These are phyloP conservation scores for Neocrepidodera transversa DNA, from an alignment of 2,888 invertebrate species.

Conservation along the genomic window DNA sequence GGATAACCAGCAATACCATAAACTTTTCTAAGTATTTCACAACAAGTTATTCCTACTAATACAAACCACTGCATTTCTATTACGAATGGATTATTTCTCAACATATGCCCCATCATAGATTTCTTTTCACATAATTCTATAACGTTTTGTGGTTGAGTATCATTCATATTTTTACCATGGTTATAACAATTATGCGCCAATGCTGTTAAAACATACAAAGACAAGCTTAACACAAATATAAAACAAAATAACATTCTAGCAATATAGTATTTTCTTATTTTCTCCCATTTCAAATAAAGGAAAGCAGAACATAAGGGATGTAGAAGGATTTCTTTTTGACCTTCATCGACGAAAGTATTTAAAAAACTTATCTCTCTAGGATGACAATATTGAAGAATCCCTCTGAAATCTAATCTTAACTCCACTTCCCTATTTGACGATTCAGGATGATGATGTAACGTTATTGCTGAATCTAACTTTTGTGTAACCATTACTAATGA, in stretches of 20 bases:
- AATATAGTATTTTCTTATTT: conserved; percentile 87
- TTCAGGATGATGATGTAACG: conserved; percentile 78
- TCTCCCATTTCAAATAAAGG: conserved; percentile 88
- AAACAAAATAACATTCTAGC: conserved; percentile 80
- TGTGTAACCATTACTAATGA: conserved; percentile 83
- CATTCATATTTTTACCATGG: conserved; percentile 74
- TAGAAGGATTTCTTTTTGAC: conserved; percentile 84
- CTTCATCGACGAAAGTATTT: conserved; percentile 87
- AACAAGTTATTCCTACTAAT: conserved; percentile 77
- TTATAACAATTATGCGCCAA: conserved; percentile 87
- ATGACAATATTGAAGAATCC: conserved; percentile 81
- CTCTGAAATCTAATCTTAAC: conserved; percentile 81
- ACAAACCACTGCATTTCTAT: conserved; percentile 88
- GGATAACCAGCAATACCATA: conserved; percentile 84
- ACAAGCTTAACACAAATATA: conserved; percentile 80
- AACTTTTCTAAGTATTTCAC: conserved; percentile 81
- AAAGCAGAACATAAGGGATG: conserved; percentile 90
- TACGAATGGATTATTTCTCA: conserved; percentile 76
- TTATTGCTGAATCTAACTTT: conserved; percentile 82
- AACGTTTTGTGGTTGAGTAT: conserved; percentile 72
- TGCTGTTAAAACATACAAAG: conserved; percentile 81
- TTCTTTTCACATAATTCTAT: conserved; percentile 80
- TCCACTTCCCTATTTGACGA: conserved; percentile 81
- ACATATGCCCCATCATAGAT: conserved; percentile 77
- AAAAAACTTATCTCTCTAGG: conserved; percentile 86